Percentiles rank a stretch among this genome's conserved stretches.
phyloP scores from a whole-genome alignment of 2,888 invertebrate genomes.

The Crematogaster levior region DNA sequence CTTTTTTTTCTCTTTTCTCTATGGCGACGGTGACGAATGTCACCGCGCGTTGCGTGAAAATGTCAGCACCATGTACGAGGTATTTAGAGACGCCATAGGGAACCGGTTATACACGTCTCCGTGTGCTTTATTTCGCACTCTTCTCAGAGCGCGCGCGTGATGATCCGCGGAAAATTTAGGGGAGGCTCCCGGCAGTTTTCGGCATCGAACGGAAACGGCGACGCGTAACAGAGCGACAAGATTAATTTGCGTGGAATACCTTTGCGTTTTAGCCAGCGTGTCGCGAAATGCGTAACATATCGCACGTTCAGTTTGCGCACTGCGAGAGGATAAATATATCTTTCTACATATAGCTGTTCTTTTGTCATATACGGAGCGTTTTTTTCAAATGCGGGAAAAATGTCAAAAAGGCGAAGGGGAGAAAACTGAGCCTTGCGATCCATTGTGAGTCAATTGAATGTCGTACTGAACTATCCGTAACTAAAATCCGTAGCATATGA shows the following conservation, averaged over 20 bases:
- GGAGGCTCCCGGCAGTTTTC: conserved; percentile 9
- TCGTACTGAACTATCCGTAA: conserved; percentile 17
- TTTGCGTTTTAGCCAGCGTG: neutral
- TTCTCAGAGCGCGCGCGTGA: conserved; percentile 20
- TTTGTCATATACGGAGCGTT: neutral
- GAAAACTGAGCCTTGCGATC: neutral
- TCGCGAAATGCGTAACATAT: conserved; percentile 8
- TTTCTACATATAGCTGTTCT: neutral
- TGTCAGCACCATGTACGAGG: conserved; percentile 59
- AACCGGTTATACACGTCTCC: conserved; percentile 39
- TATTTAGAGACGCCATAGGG: conserved; percentile 46
- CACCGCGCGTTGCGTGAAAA: conserved; percentile 48
- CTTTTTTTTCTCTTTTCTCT: neutral
- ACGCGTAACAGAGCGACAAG: conserved; percentile 34
- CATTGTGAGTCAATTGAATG: conserved; percentile 18
- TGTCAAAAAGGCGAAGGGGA: neutral
- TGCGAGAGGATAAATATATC: neutral
- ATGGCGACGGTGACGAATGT: conserved; percentile 66
- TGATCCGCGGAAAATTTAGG: conserved; percentile 40
- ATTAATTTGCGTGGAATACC: conserved; percentile 22
- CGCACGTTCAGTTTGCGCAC: neutral
- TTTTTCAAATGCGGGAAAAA: neutral
- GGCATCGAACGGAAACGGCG: conserved; percentile 17
- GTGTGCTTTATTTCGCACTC: neutral
- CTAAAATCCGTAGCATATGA: conserved; percentile 41